phyloP scores from a whole-genome alignment of 2,113 vertebrate species.

The Megaleporinus macrocephalus region DNA sequence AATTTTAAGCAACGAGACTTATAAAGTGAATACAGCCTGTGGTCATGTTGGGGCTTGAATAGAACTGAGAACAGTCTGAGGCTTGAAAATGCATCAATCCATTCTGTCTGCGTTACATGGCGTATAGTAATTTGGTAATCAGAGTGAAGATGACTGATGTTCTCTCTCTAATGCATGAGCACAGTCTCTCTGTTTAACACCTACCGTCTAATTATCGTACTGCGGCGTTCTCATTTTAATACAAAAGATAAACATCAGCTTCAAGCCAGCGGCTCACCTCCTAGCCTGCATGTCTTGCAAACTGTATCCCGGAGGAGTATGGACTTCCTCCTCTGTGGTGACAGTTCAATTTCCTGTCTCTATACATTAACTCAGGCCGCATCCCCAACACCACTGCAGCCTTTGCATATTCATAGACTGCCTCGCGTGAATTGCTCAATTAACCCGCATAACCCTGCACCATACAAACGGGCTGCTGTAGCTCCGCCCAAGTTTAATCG shows the following conservation, averaged over 20 bases:
- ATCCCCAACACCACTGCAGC: constrained; percentile 61
- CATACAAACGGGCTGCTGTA: constrained; percentile 56
- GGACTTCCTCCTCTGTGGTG: neutral
- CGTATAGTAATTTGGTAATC: constrained; percentile 15
- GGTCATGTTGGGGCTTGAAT: neutral
- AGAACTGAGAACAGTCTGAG: neutral
- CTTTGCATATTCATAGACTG: constrained; percentile 75
- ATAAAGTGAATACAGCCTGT: too few species aligned
- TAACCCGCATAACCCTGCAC: constrained; percentile 72
- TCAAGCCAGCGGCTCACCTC: neutral
- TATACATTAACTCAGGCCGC: constrained; percentile 57
- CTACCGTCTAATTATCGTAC: constrained; percentile 22
- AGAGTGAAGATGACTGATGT: neutral
- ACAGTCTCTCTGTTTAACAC: neutral
- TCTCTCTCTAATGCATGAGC: neutral
- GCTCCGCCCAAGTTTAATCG: constrained; percentile 39
- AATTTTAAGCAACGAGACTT: too few species aligned
- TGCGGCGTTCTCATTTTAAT: neutral
- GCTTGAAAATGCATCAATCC: neutral
- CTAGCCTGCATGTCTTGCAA: neutral
- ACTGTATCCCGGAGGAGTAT: neutral
- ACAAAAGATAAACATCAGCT: constrained; percentile 10
- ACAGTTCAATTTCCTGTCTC: constrained; percentile 5
- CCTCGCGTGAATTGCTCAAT: constrained; percentile 70
- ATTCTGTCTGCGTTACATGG: neutral